These are phyloP conservation scores for Craterocephalus amniculus DNA, from an alignment of 2,797 vertebrate species.

Conservation along the genomic window DNA sequence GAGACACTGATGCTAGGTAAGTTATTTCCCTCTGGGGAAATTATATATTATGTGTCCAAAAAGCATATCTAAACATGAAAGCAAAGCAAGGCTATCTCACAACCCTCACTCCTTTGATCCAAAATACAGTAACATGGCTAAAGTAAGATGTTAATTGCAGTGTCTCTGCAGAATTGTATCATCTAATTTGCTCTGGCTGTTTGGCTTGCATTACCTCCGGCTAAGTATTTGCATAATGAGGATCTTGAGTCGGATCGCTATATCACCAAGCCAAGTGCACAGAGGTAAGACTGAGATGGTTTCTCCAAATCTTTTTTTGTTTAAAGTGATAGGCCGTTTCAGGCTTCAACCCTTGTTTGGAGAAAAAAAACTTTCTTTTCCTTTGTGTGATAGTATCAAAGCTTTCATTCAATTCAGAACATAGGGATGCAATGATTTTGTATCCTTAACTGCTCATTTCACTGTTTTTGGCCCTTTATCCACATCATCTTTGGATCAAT, in stretches of 20 bases:
- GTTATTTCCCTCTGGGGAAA: constrained; percentile 49
- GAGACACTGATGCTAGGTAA: constrained; percentile 45
- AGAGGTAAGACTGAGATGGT: constrained; percentile 44
- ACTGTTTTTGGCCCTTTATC: too few relatives aligned
- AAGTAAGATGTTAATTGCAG: constrained; percentile 75
- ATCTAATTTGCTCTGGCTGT: constrained; percentile 78
- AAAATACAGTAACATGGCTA: constrained; percentile 60
- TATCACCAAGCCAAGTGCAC: constrained; percentile 48
- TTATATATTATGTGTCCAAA: constrained; percentile 41
- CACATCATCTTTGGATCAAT: too few relatives aligned
- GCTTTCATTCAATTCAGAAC: not conserved
- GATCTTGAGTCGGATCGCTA: constrained; percentile 65
- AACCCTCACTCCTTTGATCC: constrained; percentile 70
- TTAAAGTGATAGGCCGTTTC: constrained; percentile 6
- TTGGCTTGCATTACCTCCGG: constrained; percentile 79
- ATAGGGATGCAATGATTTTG: not conserved
- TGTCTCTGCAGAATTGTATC: constrained; percentile 66
- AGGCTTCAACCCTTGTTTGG: constrained; percentile 4
- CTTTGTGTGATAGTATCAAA: not conserved
- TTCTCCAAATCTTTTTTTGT: constrained; percentile 29
- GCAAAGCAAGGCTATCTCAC: constrained; percentile 63
- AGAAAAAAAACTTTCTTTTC: not conserved
- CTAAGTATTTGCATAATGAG: constrained; percentile 82
- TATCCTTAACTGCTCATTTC: not conserved
- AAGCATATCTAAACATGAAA: constrained; percentile 69